Evolutionary conservation across 2,113 vertebrate genomes (phyloP), one percentile per base, ranked within the genome.

Genomic region (Protobothrops flavoviridis): DNA sequence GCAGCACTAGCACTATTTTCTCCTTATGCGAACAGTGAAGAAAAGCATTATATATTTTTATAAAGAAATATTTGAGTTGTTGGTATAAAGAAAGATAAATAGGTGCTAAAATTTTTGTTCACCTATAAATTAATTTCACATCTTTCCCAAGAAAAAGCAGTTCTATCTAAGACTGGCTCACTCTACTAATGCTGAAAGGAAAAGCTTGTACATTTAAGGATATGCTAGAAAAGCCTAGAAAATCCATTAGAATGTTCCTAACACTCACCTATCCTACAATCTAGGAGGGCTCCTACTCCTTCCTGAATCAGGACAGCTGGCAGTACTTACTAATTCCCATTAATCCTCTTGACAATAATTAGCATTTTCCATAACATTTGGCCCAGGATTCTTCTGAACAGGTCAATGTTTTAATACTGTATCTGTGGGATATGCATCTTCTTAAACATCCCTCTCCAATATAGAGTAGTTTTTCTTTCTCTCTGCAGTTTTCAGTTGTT

Each of bases 71-170:
- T 0, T 7, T 90, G 86, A 24, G 88, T 85, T 93, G 39, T 92
- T 92, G 3, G 93, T 43, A 64, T 43, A 93, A 2, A 11, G 0
- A 7, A 15, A 11, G 90, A 69, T 74, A 93, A 90, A 87, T 93
- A 26, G 33, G 6, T 91, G 29, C 52, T 24, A 55, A 88, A 26
- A 29, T 64, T 39, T 92, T 96, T 59, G 88, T 33, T 93, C 92
- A 33, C 43, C n/a, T 0, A 43, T 96, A 94, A 94, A 93, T 74
- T 89, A 57, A 26, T 87, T 92, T 56, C 33, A 39, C 48, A 64
- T 87, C 59, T 93, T 0, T 0, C 20, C 33, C 39, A 57, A 5
- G 12, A 61, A 43, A 53, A 55, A 61, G 12, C 17, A 43, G 26
- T 33, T 56, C 33, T 10, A 29, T 43, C 86, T 24, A 12, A 45